Evolutionary conservation across 2,797 vertebrate genomes (phyloP).

Genomic region (Ctenochaetus hawaiiensis): DNA sequence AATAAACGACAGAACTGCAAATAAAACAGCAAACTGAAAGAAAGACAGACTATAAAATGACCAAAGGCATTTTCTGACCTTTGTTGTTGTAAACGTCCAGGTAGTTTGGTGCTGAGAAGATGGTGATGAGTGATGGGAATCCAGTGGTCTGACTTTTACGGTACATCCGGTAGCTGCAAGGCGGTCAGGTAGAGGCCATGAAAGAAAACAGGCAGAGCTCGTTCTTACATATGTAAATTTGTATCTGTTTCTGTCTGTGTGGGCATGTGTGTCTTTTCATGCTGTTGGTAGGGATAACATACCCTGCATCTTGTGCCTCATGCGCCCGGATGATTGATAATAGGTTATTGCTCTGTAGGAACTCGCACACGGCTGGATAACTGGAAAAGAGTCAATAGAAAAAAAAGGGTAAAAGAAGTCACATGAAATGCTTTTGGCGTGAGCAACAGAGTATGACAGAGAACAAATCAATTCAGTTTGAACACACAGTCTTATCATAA

Average conservation of each 20-base stretch:
- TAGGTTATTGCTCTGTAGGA: conserved; percentile 99
- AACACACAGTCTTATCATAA: neutral
- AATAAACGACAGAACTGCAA: neutral
- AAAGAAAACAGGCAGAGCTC: conserved; percentile 15
- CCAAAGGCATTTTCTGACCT: conserved; percentile 85
- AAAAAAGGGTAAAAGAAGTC: conserved; percentile 7
- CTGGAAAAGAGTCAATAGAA: conserved; percentile 76
- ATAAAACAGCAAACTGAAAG: conserved; percentile 4
- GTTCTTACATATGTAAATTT: conserved; percentile 21
- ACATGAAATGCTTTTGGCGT: neutral
- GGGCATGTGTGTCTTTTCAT: neutral
- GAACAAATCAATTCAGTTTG: conserved; percentile 10
- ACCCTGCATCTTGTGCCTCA: conserved; percentile 99
- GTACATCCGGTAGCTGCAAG: conserved; percentile 97
- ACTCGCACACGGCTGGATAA: conserved; percentile 98
- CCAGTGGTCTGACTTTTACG: conserved; percentile 99
- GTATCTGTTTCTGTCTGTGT: conserved; percentile 24
- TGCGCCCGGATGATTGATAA: conserved; percentile 98
- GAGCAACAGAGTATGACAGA: neutral
- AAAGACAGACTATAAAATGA: neutral
- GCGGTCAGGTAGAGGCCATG: neutral
- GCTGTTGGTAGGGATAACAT: conserved; percentile 64
- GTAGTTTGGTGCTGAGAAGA: conserved; percentile 99
- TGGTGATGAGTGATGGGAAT: conserved; percentile 98
- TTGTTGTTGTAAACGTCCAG: conserved; percentile 99